Conservation (phyloP, 2,888 invertebrate genomes). For the Piscicola geometra region DNA sequence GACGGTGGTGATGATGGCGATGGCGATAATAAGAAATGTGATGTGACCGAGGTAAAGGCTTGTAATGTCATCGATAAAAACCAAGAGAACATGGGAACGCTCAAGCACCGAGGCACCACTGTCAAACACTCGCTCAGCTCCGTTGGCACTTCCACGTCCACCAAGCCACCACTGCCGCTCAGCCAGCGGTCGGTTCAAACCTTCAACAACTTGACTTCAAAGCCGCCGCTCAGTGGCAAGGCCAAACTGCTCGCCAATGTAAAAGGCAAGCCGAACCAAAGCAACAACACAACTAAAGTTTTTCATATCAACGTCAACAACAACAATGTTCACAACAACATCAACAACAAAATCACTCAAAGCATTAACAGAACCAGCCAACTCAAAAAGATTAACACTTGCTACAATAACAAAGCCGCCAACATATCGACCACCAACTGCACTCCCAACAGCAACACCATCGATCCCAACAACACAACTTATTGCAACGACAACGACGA, state of each 20-base stretch:
- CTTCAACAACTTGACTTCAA: no score
- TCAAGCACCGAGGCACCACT: neutral
- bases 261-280: neutral
- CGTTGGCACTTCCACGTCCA: neutral
- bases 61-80: no score
- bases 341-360: conserved; percentile 11
- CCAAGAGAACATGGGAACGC: neutral
- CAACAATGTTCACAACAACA: conserved; percentile 9
- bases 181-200: neutral
- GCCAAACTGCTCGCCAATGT: neutral
- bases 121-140: neutral
- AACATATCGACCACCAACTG: neutral
- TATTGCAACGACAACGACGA: neutral
- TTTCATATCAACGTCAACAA: neutral
- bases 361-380: conserved; percentile 9
- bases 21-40: neutral
- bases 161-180: neutral
- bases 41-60: no score
- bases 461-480: neutral
- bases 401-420: neutral
- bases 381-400: neutral
- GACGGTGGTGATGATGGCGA: neutral
- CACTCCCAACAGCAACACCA: neutral
- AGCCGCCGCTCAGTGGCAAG: no score
- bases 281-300: no score